Base-by-base conservation (phyloP, 2,888 invertebrate species). In the Megastigmus dorsalis region DNA sequence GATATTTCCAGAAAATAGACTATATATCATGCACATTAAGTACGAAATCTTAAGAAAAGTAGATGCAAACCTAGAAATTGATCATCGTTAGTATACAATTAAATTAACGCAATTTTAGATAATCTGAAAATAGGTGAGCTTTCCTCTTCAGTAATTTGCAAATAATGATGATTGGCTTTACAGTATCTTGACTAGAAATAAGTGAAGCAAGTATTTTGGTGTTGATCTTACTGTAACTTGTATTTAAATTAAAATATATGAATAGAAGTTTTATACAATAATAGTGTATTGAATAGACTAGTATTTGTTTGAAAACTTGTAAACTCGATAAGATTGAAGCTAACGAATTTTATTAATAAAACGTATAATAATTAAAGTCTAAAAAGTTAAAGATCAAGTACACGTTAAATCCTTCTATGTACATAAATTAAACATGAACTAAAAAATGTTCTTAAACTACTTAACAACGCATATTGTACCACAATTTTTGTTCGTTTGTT, bases 21-120 rank as follows among this genome's bases (percentile, higher is more conserved):
- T 18, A 43, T 33, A 43, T 18, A 43, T 26, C 30, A 43, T 48
- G 57, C 57, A 55, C 48, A 55, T 55, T 33, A 15, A 45, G 48
- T 48, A 57, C 23, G 57, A 48, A 67, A 67, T 43, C 10, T 33
- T 45, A 57, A 9, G 33, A 67, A 67, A 43, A 55, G 13, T 45
- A 10, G 20, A 33, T 36, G 33, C 18, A 36, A 63, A 10, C 13
- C n/a, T n/a, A n/a, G n/a, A n/a, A n/a, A n/a, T n/a, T n/a, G n/a
- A n/a, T n/a, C n/a, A n/a, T n/a, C n/a, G n/a, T n/a, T n/a, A n/a
- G n/a, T n/a, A n/a, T n/a, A n/a, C n/a, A n/a, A n/a, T n/a, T n/a
- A n/a, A n/a, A n/a, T n/a, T n/a, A n/a, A n/a, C n/a, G n/a, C n/a
- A n/a, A n/a, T n/a, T n/a, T n/a, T n/a, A n/a, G n/a, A n/a, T n/a